Evolutionary conservation across 1,140 invertebrate genomes (phyloP).

Genomic region (Carposina sasakii): DNA sequence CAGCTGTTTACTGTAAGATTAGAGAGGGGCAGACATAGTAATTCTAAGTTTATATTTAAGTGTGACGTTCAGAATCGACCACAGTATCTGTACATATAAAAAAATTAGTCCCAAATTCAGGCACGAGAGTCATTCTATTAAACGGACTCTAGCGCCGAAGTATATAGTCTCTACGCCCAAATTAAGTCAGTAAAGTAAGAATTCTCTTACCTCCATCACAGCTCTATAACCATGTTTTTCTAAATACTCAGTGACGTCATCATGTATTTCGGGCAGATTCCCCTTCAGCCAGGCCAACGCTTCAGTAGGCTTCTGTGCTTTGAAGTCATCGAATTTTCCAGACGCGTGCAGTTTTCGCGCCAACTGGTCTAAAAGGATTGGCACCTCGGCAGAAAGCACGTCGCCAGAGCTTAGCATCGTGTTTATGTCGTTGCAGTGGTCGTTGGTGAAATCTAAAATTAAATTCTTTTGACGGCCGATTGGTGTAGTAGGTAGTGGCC

Average conservation of each 20-base stretch:
- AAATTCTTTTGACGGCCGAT: not conserved
- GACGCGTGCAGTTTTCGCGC: constrained; percentile 67
- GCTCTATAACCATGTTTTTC: constrained; percentile 82
- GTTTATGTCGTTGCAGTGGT: constrained; percentile 77
- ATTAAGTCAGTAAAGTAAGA: too few species aligned
- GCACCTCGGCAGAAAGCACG: constrained; percentile 81
- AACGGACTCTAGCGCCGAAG: too few species aligned
- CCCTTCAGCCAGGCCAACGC: constrained; percentile 75
- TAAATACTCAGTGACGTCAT: constrained; percentile 76
- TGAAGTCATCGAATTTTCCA: constrained; percentile 72
- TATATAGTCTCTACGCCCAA: too few species aligned
- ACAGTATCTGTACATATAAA: too few species aligned
- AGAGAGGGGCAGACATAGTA: too few species aligned
- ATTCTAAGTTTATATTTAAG: too few species aligned
- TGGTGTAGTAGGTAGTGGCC: not conserved
- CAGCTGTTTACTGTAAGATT: too few species aligned
- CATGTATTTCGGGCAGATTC: constrained; percentile 68
- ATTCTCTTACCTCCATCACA: constrained; percentile 80
- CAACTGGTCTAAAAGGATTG: constrained; percentile 71
- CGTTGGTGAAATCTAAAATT: constrained; percentile 72
- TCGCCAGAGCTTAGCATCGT: constrained; percentile 78
- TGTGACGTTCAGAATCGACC: too few species aligned
- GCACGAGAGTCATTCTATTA: too few species aligned
- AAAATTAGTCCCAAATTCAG: too few species aligned
- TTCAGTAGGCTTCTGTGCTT: constrained; percentile 63